Evolutionary conservation across 2,888 invertebrate species (phyloP).

Genomic region (Leptinotarsa rubiginosa): DNA sequence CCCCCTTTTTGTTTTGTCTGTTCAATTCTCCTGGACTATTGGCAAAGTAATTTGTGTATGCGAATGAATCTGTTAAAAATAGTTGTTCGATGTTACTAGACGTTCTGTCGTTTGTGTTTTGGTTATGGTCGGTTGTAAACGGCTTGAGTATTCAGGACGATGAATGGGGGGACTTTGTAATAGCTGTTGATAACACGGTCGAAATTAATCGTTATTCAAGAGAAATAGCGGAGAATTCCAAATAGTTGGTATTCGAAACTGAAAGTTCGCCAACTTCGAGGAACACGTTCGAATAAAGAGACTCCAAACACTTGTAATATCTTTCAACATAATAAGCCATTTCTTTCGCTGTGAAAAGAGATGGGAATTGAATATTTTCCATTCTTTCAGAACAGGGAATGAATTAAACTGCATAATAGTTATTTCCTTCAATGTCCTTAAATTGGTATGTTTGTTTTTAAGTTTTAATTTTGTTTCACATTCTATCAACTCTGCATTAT

Average conservation of each 20-base stretch:
- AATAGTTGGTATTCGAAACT: not conserved
- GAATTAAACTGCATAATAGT: too few relatives aligned
- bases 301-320: too few relatives aligned
- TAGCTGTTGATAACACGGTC: conserved; percentile 2
- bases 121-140: conserved; percentile 12
- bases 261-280: too few relatives aligned
- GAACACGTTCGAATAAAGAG: too few relatives aligned
- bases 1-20: not conserved
- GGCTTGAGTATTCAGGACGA: not conserved
- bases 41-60: conserved; percentile 1
- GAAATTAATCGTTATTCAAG: conserved; percentile 13
- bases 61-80: conserved; percentile 1
- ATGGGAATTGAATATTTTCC: too few relatives aligned
- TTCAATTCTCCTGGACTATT: not conserved
- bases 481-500: too few relatives aligned
- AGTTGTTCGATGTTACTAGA: conserved; percentile 12
- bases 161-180: conserved; percentile 2
- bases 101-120: conserved; percentile 8
- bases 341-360: too few relatives aligned
- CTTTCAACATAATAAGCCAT: too few relatives aligned
- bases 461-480: too few relatives aligned
- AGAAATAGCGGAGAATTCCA: not conserved
- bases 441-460: too few relatives aligned
- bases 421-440: too few relatives aligned
- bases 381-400: too few relatives aligned